Conservation (phyloP, 2,797 vertebrate genomes). For the Orestias chungarensis region DNA sequence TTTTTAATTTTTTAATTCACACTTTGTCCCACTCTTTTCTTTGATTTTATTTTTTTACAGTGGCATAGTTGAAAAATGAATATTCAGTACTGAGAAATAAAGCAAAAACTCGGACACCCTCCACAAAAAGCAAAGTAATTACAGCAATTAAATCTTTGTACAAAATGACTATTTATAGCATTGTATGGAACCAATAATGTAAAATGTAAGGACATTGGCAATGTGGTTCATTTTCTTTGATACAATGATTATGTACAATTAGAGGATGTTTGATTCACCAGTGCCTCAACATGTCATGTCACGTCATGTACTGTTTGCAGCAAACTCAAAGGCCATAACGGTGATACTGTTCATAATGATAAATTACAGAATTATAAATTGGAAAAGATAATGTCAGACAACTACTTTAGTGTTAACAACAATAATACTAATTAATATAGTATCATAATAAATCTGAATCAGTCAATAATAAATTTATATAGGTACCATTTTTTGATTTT, state of each 20-base stretch:
- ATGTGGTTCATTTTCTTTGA: slow-evolving; percentile 72
- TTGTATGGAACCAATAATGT: slow-evolving; percentile 73
- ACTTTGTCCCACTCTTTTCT: slow-evolving; percentile 60
- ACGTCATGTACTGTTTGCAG: slow-evolving; percentile 74
- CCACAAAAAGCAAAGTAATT: slow-evolving; percentile 77
- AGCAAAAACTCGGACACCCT: slow-evolving; percentile 77
- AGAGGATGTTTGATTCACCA: slow-evolving; percentile 74
- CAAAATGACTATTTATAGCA: slow-evolving; percentile 81
- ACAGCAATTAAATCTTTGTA: slow-evolving; percentile 78
- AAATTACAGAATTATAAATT: slow-evolving; percentile 68
- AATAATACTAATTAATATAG: slow-evolving; percentile 79
- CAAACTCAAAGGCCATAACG: slow-evolving; percentile 86
- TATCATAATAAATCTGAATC: slow-evolving; percentile 76
- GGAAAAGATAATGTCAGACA: slow-evolving; percentile 69
- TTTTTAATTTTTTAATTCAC: slow-evolving; percentile 81
- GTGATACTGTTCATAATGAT: slow-evolving; percentile 78
- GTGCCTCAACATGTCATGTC: slow-evolving; percentile 73
- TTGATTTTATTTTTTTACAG: slow-evolving; percentile 71
- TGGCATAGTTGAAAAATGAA: slow-evolving; percentile 85
- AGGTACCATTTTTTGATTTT: slow-evolving; percentile 44
- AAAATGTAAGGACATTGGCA: slow-evolving; percentile 77
- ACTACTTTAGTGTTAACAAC: slow-evolving; percentile 77
- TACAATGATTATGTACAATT: slow-evolving; percentile 72
- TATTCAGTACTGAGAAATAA: slow-evolving; percentile 80
- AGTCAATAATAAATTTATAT: slow-evolving; percentile 77